These are phyloP conservation scores for Rostratula benghalensis DNA, from an alignment of 2,113 vertebrate species.

Conservation along the genomic window DNA sequence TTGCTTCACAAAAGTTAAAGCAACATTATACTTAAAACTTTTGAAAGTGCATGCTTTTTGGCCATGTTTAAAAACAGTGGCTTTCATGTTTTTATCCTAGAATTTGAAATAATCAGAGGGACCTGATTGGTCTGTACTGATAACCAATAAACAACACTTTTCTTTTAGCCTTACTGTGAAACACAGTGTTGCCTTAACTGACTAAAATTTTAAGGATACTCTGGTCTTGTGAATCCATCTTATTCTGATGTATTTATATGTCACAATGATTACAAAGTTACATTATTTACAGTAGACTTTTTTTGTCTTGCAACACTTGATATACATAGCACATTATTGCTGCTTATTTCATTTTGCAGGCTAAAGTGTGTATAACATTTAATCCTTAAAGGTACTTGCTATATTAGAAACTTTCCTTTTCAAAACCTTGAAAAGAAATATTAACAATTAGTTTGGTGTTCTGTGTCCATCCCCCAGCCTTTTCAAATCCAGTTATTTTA, in stretches of 20 bases:
- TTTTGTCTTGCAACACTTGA: not conserved
- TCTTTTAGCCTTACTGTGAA: not conserved
- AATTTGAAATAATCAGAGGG: not conserved
- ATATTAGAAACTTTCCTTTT: not conserved
- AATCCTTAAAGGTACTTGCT: not conserved
- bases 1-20: not conserved
- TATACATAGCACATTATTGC: accelerated
- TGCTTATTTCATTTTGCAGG: not conserved
- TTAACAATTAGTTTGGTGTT: not conserved
- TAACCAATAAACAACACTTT: not conserved
- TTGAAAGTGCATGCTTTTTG: not conserved
- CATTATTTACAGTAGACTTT: not conserved
- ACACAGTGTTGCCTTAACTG: not conserved
- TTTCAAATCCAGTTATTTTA: not conserved
- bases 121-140: not conserved
- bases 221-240: not conserved
- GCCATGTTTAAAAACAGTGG: not conserved
- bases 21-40: not conserved
- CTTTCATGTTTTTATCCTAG: not conserved
- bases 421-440: not conserved
- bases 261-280: not conserved
- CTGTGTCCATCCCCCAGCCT: not conserved
- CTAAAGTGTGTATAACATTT: not conserved
- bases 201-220: not conserved
- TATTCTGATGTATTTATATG: not conserved